Evolutionary conservation across 2,113 vertebrate species (phyloP).

Genomic region (Myanophis thanlyinensis): DNA sequence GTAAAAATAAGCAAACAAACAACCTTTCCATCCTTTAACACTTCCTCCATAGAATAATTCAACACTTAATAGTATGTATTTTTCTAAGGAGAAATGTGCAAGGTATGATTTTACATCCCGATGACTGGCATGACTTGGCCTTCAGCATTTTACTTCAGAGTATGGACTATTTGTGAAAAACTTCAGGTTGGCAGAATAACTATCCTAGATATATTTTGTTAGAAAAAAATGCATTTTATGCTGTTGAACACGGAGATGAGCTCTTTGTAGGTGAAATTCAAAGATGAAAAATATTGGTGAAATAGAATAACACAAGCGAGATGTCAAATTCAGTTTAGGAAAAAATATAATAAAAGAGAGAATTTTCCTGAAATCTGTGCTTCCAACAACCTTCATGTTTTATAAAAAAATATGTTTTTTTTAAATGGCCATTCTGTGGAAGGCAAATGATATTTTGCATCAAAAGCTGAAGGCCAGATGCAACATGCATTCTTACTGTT

Average conservation of each 20-base stretch:
- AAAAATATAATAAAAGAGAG: slow-evolving; percentile 8
- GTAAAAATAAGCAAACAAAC: neutral
- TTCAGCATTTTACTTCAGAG: neutral
- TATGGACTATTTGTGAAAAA: neutral
- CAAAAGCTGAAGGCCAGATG: neutral
- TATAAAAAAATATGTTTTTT: neutral
- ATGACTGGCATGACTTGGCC: neutral
- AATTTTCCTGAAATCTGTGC: neutral
- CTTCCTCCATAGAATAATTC: slow-evolving; percentile 35
- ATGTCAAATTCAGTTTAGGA: neutral
- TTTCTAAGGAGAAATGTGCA: neutral
- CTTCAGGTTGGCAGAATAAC: neutral
- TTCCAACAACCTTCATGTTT: neutral
- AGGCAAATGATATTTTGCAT: slow-evolving; percentile 10
- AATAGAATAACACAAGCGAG: neutral
- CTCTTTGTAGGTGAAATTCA: neutral
- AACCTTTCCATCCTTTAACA: neutral
- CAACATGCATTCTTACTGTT: neutral
- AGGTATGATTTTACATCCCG: neutral
- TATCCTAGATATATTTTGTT: neutral
- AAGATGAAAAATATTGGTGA: neutral
- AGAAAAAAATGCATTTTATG: slow-evolving; percentile 13
- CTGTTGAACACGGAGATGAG: neutral
- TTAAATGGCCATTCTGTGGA: neutral
- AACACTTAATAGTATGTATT: slow-evolving; percentile 24